phyloP scores from a whole-genome alignment of 2,888 invertebrate species.

The Phyto melanocephala region DNA sequence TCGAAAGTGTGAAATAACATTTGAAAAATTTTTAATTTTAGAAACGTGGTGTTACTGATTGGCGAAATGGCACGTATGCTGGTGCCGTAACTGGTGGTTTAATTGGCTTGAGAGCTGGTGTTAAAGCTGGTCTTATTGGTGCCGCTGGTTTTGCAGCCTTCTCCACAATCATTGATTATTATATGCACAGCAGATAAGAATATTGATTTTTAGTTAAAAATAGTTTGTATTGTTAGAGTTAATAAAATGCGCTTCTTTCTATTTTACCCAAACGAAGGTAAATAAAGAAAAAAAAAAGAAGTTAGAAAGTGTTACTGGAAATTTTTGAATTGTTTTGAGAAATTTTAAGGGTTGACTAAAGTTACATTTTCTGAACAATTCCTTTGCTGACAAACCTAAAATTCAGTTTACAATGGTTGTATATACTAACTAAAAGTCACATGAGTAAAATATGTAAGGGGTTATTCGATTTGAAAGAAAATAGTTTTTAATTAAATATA shows the following conservation, averaged over 20 bases:
- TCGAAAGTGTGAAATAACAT: too few species aligned
- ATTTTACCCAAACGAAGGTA: background rate
- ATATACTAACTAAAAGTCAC: too few species aligned
- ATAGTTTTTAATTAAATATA: too few species aligned
- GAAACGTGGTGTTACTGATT: slow-evolving; percentile 94
- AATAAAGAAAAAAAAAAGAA: background rate
- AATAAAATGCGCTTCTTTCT: background rate
- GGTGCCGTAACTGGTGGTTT: slow-evolving; percentile 96
- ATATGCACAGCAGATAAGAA: slow-evolving; percentile 83
- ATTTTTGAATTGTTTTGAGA: too few species aligned
- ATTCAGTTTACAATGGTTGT: too few species aligned
- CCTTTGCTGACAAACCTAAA: too few species aligned
- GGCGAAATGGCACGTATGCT: slow-evolving; percentile 97
- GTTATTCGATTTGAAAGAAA: too few species aligned
- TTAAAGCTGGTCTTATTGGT: slow-evolving; percentile 95
- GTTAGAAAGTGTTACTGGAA: too few species aligned
- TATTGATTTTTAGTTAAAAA: background rate
- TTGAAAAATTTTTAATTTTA: too few species aligned
- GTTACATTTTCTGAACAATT: too few species aligned
- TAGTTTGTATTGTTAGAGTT: slow-evolving; percentile 64
- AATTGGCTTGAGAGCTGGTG: slow-evolving; percentile 93
- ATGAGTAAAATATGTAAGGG: too few species aligned
- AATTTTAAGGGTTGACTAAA: too few species aligned
- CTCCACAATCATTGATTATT: slow-evolving; percentile 97
- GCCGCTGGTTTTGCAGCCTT: slow-evolving; percentile 99